Base-by-base conservation (phyloP, 2,113 vertebrate genomes). In the Rattus rattus region DNA sequence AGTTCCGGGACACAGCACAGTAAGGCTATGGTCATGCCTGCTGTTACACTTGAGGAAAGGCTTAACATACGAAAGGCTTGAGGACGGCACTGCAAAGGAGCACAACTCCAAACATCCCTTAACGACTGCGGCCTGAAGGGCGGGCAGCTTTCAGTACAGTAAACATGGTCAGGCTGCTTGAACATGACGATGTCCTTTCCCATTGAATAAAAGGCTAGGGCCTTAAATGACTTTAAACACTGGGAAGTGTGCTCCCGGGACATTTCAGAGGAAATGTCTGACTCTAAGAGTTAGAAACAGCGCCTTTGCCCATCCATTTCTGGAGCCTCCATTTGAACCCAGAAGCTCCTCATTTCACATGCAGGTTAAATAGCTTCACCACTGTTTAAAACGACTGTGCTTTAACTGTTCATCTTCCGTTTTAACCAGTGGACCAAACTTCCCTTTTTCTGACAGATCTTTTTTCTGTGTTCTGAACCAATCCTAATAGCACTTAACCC, bases 241-340 rank as follows among this genome's bases (percentile, higher is more conserved):
- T 36, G 59, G 49, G 79, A 39, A 92, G 39, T 36, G 91, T 39
- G 70, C 2, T 49, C 89, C 73, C 33, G 2, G 86, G 28, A 30
- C 49, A 47, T 7, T 16, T 87, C 49, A 88, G 39, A 95, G 30
- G 92, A 88, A 91, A 83, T 30, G 80, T 91, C 1, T 86, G 17
- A 17, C 92, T 81, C 54, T 95, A 93, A 88, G 33, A 65, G 9
- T 22, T 76, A 69, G 94, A 83, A 94, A 91, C 12, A 69, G 22
- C 14, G 73, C 33, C 39, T 69, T 70, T 79, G 87, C 93, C 19
- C 19, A 79, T 59, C 56, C 52, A 96, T 67, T 94, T 93, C 56
- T 90, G 89, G 13, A 96, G 47, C n/a, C n/a, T 84, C 12, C 7
- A 59, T 36, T 67, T n/a, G 65, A 88, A 92, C 43, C 30, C 9